Conservation (phyloP, 2,113 vertebrate genomes). For the Protomyctophum bolini region DNA sequence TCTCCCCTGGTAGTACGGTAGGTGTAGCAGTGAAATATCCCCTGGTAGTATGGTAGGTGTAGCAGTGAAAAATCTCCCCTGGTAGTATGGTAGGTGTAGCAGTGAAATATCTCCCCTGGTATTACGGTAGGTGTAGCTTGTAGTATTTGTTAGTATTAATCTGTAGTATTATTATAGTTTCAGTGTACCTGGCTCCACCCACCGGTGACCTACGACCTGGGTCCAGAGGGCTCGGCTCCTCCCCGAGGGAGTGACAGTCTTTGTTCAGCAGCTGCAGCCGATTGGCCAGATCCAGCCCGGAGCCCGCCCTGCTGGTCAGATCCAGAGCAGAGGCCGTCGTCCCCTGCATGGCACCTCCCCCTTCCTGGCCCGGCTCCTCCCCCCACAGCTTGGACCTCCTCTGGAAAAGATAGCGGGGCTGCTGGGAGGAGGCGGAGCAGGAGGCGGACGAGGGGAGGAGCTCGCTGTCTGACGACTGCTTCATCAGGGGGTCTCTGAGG, state of each 20-base stretch:
- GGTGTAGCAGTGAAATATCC: too few relatives aligned
- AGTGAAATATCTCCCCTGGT: too few relatives aligned
- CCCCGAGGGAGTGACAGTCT: conserved; percentile 93
- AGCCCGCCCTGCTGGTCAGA: conserved; percentile 83
- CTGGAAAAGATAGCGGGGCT: conserved; percentile 98
- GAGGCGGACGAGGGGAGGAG: conserved; percentile 89
- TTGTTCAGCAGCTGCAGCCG: conserved; percentile 97
- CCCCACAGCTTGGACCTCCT: conserved; percentile 99
- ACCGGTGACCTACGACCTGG: conserved; percentile 91
- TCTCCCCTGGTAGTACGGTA: too few relatives aligned
- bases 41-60: too few relatives aligned
- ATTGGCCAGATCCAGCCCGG: conserved; percentile 87
- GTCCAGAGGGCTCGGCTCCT: conserved; percentile 91
- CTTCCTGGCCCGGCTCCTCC: conserved; percentile 87
- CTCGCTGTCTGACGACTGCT: conserved; percentile 99
- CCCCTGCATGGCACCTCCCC: conserved; percentile 75
- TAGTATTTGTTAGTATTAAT: too few relatives aligned
- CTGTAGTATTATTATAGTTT: neutral
- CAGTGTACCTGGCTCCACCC: conserved; percentile 89
- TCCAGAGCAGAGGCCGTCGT: conserved; percentile 73
- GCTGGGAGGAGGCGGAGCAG: conserved; percentile 83
- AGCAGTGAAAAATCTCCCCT: too few relatives aligned
- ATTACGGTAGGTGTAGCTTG: too few relatives aligned
- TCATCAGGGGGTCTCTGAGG: conserved; percentile 97
- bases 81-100: too few relatives aligned